Base-by-base conservation (phyloP, 2,797 vertebrate species). In the Chromis chromis region DNA sequence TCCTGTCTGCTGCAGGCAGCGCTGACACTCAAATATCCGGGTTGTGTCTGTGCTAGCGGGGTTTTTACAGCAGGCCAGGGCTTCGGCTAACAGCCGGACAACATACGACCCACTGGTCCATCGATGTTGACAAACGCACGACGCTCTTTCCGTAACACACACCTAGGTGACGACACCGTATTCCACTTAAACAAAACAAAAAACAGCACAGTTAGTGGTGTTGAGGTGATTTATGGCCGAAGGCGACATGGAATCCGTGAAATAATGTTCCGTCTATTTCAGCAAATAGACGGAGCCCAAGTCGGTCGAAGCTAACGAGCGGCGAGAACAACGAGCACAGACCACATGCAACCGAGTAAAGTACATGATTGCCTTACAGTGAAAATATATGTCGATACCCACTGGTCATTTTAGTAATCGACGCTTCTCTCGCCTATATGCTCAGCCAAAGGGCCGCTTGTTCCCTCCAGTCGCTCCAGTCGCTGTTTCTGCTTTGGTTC, bases 391-490 rank as follows among this genome's bases (percentile, higher is more conserved):
- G 75, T 78, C 58, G 77, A 89, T 93, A 94, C 94, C 79, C 87
- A 94, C 94, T 93, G 78, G 94, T 94, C 94, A 94, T 94, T 88
- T 85, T 91, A 75, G n/a, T 53, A 82, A 60, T 60, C 54, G 78
- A 56, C 53, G 82, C 75, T 81, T 85, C 70, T 71, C 48, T 84
- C 68, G 13, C 72, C 74, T 55, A 76, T 70, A 74, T 65, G 79
- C 83, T 92, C 88, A 93, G 91, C 92, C 92, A 36, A 65, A 88
- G 86, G 90, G 91, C 92, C 89, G 87, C 86, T 53, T 25, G n/a
- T 66, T 83, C 76, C 81, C 71, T 68, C 61, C 74, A 61, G 81
- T 82, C 53, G 25, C 78, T 86, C 82, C 88, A 86, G 74, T 81
- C 49, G 72, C 56, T 82, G 76, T 27, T 55, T 59, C 55, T 60